phyloP scores from a whole-genome alignment of 1,140 invertebrate genomes.

The Zophobas atratus region DNA sequence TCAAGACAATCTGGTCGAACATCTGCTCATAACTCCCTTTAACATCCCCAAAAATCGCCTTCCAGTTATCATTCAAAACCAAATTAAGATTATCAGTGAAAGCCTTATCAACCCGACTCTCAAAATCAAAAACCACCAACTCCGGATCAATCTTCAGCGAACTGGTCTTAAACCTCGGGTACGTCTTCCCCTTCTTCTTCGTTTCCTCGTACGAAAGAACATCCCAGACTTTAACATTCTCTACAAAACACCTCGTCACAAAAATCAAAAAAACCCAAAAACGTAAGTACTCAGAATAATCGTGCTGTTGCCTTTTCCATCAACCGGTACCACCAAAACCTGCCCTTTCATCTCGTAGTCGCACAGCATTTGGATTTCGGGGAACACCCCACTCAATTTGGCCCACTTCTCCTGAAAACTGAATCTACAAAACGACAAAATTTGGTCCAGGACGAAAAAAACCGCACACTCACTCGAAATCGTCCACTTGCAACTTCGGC shows the following conservation, averaged over 20 bases:
- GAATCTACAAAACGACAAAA: conserved; percentile 46
- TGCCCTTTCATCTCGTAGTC: conserved; percentile 28
- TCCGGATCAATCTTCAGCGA: too few species aligned
- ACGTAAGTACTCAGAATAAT: background rate
- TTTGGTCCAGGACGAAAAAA: background rate
- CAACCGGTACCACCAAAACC: conserved; percentile 3
- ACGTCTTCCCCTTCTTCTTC: background rate
- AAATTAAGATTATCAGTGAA: background rate
- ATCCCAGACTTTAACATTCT: background rate
- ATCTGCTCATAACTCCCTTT: background rate
- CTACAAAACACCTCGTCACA: background rate
- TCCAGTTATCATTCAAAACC: conserved; percentile 12
- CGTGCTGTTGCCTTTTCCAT: background rate
- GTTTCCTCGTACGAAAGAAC: background rate
- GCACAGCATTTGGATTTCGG: conserved; percentile 45
- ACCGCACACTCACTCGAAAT: background rate
- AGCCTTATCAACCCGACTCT: background rate
- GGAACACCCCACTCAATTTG: conserved; percentile 7
- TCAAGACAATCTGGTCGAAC: background rate
- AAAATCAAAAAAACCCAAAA: background rate
- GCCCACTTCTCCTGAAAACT: conserved; percentile 51
- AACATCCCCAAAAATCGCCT: conserved; percentile 4
- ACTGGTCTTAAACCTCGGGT: too few species aligned
- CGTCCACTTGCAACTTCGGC: too few species aligned
- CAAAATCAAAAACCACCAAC: background rate